Conservation (phyloP, 2,797 vertebrate species). For the Cossypha niveicapilla region DNA sequence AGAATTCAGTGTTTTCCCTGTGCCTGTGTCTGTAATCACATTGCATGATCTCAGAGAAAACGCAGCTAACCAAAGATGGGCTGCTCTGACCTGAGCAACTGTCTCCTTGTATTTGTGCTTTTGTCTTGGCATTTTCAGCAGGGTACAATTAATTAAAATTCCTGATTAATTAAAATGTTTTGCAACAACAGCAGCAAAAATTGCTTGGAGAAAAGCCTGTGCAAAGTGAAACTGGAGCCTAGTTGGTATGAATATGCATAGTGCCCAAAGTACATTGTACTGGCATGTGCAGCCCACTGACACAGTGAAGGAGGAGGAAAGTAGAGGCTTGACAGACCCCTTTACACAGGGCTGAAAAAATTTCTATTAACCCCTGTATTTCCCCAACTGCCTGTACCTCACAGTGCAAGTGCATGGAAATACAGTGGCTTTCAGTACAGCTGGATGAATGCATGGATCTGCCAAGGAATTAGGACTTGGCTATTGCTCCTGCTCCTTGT, state of each 20-base stretch:
- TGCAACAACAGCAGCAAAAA: neutral
- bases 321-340: neutral
- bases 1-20: neutral
- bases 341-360: neutral
- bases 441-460: neutral
- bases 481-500: neutral
- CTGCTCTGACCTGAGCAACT: neutral
- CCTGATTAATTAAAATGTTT: constrained; percentile 41
- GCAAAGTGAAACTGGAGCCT: neutral
- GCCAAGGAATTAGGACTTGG: neutral
- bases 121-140: neutral
- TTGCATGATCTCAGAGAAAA: neutral
- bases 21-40: neutral
- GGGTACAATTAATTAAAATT: constrained; percentile 51
- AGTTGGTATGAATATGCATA: neutral
- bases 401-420: neutral
- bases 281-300: neutral
- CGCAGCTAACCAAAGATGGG: neutral
- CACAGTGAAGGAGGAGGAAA: neutral
- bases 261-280: neutral
- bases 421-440: neutral
- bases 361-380: neutral
- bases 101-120: neutral
- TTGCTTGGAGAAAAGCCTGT: neutral
- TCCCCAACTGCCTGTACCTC: neutral